Evolutionary conservation across 2,888 invertebrate species (phyloP).

Genomic region (Ophioninae sp.): DNA sequence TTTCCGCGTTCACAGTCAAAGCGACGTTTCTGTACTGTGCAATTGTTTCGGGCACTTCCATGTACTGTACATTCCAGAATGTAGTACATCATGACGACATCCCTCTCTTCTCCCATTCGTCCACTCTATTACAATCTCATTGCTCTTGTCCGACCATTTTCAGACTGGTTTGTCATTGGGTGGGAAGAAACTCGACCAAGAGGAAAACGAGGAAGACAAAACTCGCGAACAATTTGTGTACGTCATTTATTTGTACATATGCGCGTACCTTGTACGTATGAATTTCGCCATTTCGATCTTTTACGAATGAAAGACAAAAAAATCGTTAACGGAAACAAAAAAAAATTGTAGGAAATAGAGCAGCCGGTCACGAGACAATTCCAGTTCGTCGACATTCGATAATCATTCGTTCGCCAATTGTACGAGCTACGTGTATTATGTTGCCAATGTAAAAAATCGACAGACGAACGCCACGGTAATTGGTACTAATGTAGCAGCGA

Average conservation of each 20-base stretch:
- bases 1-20: constrained; percentile 59
- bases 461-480: not conserved
- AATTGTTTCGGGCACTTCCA: constrained; percentile 44
- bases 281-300: not conserved
- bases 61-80: not conserved
- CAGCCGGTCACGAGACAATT: constrained; percentile 18
- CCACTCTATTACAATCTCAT: constrained; percentile 51
- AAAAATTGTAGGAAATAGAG: constrained; percentile 56
- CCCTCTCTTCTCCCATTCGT: constrained; percentile 18
- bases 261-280: not conserved
- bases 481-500: not conserved
- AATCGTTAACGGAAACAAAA: constrained; percentile 52
- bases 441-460: not conserved
- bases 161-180: constrained; percentile 48
- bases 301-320: constrained; percentile 29
- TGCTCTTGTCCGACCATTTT: constrained; percentile 23
- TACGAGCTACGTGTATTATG: not conserved
- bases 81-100: constrained; percentile 49
- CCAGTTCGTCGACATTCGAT: not conserved
- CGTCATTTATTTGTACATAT: not conserved
- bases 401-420: not conserved
- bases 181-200: constrained; percentile 35
- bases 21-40: constrained; percentile 22
- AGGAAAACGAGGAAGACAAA: constrained; percentile 33
- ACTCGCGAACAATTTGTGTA: not conserved